Conservation (phyloP, 1,140 invertebrate species). For the Drosophila sproati region DNA sequence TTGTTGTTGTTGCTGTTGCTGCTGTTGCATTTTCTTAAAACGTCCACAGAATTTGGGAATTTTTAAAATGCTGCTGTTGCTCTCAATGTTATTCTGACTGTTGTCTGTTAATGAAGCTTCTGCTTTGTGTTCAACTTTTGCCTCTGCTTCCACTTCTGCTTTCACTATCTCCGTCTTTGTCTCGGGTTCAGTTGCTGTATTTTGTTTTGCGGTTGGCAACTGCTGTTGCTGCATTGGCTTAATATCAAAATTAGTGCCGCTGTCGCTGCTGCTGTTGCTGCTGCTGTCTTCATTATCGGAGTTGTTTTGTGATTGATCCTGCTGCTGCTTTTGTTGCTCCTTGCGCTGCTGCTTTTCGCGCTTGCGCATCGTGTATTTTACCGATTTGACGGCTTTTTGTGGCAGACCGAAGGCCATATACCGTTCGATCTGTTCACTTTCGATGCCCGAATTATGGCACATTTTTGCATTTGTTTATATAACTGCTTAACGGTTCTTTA, state of each 20-base stretch:
- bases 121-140: conserved; percentile 6
- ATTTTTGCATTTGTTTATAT: conserved; percentile 74
- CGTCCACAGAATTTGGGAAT: conserved; percentile 63
- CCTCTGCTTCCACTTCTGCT: conserved; percentile 9
- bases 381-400: conserved; percentile 73
- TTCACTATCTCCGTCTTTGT: conserved; percentile 39
- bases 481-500: conserved; percentile 22
- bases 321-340: conserved; percentile 40
- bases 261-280: conserved; percentile 31
- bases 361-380: conserved; percentile 75
- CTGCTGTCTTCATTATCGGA: conserved; percentile 17
- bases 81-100: conserved; percentile 5
- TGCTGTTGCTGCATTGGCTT: conserved; percentile 18
- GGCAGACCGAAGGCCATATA: conserved; percentile 78
- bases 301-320: conserved; percentile 37
- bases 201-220: conserved; percentile 12
- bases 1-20: conserved; percentile 17
- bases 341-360: conserved; percentile 60
- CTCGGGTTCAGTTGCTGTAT: conserved; percentile 19
- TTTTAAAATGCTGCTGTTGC: conserved; percentile 46
- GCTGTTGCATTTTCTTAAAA: conserved; percentile 61
- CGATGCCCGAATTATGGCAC: conserved; percentile 79
- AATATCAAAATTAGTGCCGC: conserved; percentile 12
- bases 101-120: conserved; percentile 5
- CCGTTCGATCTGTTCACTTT: conserved; percentile 80